phyloP scores from a whole-genome alignment of 2,797 vertebrate genomes.

The Takifugu ocellatus region DNA sequence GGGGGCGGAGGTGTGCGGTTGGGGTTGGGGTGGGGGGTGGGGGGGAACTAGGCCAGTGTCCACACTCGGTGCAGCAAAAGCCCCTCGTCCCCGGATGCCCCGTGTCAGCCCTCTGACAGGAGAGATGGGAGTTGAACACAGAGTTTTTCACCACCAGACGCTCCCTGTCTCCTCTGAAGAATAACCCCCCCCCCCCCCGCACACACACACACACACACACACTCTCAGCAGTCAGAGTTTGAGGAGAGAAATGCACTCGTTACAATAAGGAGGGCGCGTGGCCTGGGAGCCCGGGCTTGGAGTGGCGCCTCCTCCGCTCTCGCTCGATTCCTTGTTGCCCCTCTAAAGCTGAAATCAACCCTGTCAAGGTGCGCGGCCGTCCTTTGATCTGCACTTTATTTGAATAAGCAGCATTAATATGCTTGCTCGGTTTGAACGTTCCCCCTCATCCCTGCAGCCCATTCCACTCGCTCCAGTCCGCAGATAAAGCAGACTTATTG shows the following conservation, averaged over 20 bases:
- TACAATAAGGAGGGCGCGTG: conserved; percentile 81
- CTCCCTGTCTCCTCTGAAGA: conserved; percentile 72
- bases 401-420: conserved; percentile 3
- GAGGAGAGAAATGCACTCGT: conserved; percentile 79
- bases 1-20: neutral
- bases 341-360: conserved; percentile 50
- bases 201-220: too few species aligned
- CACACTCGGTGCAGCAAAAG: conserved; percentile 73
- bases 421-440: conserved; percentile 37
- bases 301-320: conserved; percentile 67
- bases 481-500: conserved; percentile 59
- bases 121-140: conserved; percentile 75
- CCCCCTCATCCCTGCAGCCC: conserved; percentile 24
- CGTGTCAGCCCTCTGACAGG: conserved; percentile 78
- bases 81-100: conserved; percentile 70
- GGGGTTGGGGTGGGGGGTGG: neutral
- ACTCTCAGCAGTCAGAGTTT: conserved; percentile 73
- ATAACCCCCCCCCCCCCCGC: conserved; percentile 46
- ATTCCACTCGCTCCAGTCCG: conserved; percentile 22
- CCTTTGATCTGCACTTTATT: conserved; percentile 5
- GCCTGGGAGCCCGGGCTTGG: conserved; percentile 77
- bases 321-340: conserved; percentile 63
- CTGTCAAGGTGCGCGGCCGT: conserved; percentile 29
- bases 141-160: conserved; percentile 72
- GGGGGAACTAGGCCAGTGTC: conserved; percentile 79